phyloP scores from a whole-genome alignment of 1,140 invertebrate species.

The Calephelis nemesis region DNA sequence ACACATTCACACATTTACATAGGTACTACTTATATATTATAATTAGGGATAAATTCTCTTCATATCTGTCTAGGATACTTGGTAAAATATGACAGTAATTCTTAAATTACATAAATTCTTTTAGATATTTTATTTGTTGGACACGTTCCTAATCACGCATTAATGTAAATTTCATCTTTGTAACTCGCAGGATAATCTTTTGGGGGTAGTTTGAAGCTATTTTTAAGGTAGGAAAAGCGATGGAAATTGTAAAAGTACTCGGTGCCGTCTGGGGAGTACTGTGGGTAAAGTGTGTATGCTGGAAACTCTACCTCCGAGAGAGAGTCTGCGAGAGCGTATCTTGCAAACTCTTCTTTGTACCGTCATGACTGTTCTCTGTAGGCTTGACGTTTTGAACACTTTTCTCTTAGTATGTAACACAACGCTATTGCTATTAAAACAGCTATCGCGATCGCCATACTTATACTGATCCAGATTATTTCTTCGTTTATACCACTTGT shows the following conservation, averaged over 20 bases:
- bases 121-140: background rate
- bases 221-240: constrained; percentile 63
- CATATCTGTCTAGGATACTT: constrained; percentile 1
- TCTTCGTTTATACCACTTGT: constrained; percentile 91
- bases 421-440: constrained; percentile 89
- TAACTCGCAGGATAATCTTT: constrained; percentile 56
- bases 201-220: constrained; percentile 65
- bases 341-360: constrained; percentile 73
- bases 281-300: constrained; percentile 67
- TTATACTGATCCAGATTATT: constrained; percentile 92
- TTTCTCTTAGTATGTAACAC: constrained; percentile 89
- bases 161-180: constrained; percentile 66
- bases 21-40: background rate
- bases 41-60: constrained; percentile 1
- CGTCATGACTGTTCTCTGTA: constrained; percentile 86
- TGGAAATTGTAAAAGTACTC: constrained; percentile 75
- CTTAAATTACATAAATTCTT: constrained; percentile 12
- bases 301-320: constrained; percentile 57
- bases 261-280: constrained; percentile 68
- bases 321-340: constrained; percentile 65
- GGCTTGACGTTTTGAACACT: constrained; percentile 86
- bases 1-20: constrained; percentile 5
- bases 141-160: constrained; percentile 49
- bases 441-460: constrained; percentile 90
- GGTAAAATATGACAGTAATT: background rate